Percentiles rank a stretch among this genome's conserved stretches.
Conservation (phyloP, 2,113 vertebrate species). For the Aix galericulata region DNA sequence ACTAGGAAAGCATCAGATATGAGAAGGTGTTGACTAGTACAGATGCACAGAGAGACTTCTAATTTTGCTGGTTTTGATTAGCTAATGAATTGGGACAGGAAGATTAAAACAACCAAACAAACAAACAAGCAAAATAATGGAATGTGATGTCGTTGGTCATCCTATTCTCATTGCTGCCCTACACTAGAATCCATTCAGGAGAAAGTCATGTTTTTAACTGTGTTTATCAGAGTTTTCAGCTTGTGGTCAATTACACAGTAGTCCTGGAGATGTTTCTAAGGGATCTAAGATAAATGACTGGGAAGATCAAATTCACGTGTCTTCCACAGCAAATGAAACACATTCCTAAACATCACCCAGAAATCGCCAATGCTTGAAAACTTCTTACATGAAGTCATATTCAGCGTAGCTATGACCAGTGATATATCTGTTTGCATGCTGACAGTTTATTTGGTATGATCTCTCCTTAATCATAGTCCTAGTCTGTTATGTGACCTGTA, state of each 20-base stretch:
- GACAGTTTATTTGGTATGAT: not conserved
- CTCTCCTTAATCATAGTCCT: not conserved
- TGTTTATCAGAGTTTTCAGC: not conserved
- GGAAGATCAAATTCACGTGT: not conserved
- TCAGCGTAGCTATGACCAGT: not conserved
- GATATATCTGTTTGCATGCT: rapidly evolving
- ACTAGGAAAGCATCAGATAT: not conserved
- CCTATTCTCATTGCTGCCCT: not conserved
- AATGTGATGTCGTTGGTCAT: not conserved
- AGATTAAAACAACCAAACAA: not conserved
- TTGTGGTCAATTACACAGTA: not conserved
- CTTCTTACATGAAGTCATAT: not conserved
- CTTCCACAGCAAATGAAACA: not conserved
- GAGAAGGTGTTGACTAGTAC: not conserved
- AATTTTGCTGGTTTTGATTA: not conserved
- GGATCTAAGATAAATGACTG: not conserved
- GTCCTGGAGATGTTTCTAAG: not conserved
- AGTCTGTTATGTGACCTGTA: not conserved
- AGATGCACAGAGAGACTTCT: not conserved
- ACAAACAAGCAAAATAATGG: too few relatives aligned
- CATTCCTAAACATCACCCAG: not conserved
- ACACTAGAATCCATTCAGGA: not conserved
- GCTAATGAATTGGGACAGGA: not conserved
- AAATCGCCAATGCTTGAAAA: not conserved
- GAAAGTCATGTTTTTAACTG: not conserved